Evolutionary conservation across 1,140 invertebrate genomes (phyloP).

Genomic region (Coelopa frigida): DNA sequence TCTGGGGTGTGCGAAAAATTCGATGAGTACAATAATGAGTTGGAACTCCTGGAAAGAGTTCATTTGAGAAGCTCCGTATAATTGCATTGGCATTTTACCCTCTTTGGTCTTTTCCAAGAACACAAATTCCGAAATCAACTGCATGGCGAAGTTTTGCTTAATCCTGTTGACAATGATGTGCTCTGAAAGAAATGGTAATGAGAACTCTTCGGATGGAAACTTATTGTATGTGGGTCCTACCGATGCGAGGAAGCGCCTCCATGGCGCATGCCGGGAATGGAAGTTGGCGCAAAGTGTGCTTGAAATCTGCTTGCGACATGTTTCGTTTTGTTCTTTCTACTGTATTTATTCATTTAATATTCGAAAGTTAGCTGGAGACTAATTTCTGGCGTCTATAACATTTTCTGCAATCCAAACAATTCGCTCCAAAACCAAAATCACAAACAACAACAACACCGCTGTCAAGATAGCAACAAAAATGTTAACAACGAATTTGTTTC

Average conservation of each 20-base stretch:
- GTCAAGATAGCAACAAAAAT: too few species aligned
- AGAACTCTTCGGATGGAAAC: background rate
- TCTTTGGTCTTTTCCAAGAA: constrained; percentile 63
- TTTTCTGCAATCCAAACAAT: too few species aligned
- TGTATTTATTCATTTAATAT: too few species aligned
- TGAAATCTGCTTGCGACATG: constrained; percentile 19
- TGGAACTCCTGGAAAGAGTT: constrained; percentile 66
- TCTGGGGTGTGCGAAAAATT: constrained; percentile 61
- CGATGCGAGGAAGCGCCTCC: constrained; percentile 56
- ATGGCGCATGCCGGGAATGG: constrained; percentile 59
- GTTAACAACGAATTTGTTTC: too few species aligned
- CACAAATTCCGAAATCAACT: constrained; percentile 74
- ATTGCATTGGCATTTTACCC: constrained; percentile 47
- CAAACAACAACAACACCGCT: too few species aligned
- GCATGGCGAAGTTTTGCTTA: constrained; percentile 53
- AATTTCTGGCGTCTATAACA: too few species aligned
- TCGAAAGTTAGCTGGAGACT: too few species aligned
- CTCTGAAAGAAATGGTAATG: constrained; percentile 20
- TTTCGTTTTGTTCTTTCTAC: too few species aligned
- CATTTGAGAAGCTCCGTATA: constrained; percentile 47
- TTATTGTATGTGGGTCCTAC: constrained; percentile 37
- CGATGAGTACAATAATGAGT: constrained; percentile 64
- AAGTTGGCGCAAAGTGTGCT: constrained; percentile 46
- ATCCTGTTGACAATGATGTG: constrained; percentile 27
- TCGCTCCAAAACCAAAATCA: too few species aligned